Base-by-base conservation (phyloP, 2,888 invertebrate genomes). In the Automeris io region DNA sequence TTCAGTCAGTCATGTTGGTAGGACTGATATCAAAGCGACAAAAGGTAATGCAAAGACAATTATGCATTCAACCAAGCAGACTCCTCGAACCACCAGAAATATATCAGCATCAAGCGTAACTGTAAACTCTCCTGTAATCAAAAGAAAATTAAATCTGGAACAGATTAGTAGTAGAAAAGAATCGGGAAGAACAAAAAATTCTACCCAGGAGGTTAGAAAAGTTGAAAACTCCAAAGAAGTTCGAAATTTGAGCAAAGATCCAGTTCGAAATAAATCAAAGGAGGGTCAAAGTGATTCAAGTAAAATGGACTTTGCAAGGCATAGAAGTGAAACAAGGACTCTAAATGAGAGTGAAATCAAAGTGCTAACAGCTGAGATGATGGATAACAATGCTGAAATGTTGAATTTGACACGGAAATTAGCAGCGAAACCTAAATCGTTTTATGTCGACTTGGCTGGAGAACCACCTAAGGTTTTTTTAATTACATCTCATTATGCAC, bases 261-360 rank as follows among this genome's bases (percentile, higher is more conserved):
- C n/a, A n/a, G 42, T 42, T 35, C 26, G 29, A 33, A 41, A 35
- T 37, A 37, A 41, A 4, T 18, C 29, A 13, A 57, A 50, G 37
- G 56, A 51, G 21, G 38, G 40, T 12, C 39, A 42, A 39, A 11
- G 9, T 4, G 37, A 25, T 21, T 25, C 33, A 5, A 51, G 16
- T 29, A 29, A 29, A 13, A 13, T 13, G 5, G 37, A 16, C 16
- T 18, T 22, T 13, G 60, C 57, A 33, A 64, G 83, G 35, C 65
- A 72, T 32, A 52, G 85, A 2, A 65, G 74, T 1, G 77, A 80
- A 51, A 77, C 90, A 0, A 70, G 85, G 34, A 87, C 87, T 0
- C 50, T 87, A 18, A 62, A 73, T n/a, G 80, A 82, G 7, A 57
- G 68, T 40, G 87, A 87, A 63, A 76, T 82, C 0, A 85, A 81